These are phyloP conservation scores for Perca schrenkii DNA, from an alignment of 2,113 vertebrate species.

Conservation along the genomic window DNA sequence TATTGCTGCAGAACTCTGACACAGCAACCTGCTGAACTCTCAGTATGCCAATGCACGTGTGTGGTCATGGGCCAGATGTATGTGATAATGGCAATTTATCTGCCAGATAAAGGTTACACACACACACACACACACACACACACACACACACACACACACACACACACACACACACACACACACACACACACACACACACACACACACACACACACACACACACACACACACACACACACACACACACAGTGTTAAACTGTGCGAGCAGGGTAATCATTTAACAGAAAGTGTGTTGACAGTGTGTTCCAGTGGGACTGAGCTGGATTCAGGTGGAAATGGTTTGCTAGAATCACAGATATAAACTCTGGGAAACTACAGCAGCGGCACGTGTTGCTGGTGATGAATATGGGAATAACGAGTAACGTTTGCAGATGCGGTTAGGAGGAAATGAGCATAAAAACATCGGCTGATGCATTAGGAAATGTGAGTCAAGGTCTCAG, in stretches of 20 bases:
- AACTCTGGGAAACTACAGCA: conserved; percentile 12
- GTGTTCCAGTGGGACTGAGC: conserved; percentile 25
- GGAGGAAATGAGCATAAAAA: conserved; percentile 24
- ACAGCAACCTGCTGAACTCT: conserved; percentile 44
- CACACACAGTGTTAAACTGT: conserved; percentile 12
- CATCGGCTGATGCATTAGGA: conserved; percentile 13
- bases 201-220: no score
- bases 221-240: background rate
- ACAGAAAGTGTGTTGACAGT: conserved; percentile 38
- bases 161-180: no score
- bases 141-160: no score
- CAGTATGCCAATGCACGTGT: background rate
- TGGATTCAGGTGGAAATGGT: conserved; percentile 32
- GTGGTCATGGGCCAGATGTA: conserved; percentile 19
- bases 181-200: no score
- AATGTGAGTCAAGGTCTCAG: conserved; percentile 32
- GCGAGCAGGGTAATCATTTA: conserved; percentile 28
- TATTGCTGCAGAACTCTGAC: conserved; percentile 46
- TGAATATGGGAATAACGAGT: background rate
- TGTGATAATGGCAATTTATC: conserved; percentile 38
- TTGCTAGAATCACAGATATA: conserved; percentile 5
- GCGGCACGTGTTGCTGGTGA: conserved; percentile 3
- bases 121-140: no score
- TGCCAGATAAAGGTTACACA: conserved; percentile 21
- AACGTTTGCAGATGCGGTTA: conserved; percentile 23